Evolutionary conservation across 2,888 invertebrate species (phyloP), one percentile per base, ranked within the genome.

Genomic region (Hirtodrosophila histrioides): DNA sequence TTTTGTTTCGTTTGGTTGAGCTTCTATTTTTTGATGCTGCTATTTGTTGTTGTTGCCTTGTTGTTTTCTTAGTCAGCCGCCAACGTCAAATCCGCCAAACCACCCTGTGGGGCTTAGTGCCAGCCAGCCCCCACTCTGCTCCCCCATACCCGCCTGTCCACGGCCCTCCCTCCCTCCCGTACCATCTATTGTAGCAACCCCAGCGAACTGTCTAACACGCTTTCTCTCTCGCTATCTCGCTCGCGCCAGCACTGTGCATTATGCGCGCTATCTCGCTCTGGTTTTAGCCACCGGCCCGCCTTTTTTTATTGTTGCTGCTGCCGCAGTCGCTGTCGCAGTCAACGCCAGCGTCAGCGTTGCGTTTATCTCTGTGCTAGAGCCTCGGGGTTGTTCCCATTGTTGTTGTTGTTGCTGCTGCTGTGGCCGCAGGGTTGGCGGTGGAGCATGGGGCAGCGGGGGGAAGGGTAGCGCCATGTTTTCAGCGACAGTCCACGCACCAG

Each of bases 41-140:
- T 36, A 17, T 33, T 67, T 43, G 39, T 37, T 63, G 33, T 31
- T 71, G 48, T 36, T 69, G 69, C 50, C 71, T 83, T 86, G 85
- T 65, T 85, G 82, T 88, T 88, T 88, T 84, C 83, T 87, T 89
- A 75, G 75, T 72, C 76, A 79, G 78, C 75, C 84, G 78, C 82
- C 80, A 81, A 88, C 86, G 80, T 74, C 74, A 81, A 81, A 86
- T 74, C 80, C 88, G 78, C 70, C 78, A 83, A 88, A 72, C 71
- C 83, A 89, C 81, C 85, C 81, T 62, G 68, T 78, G 76, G 65
- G 61, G 63, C 84, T 69, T 67, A 68, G 69, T 45, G 66, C 46
- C 68, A 60, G 58, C 53, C 50, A 56, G 57, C 41, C 39, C 17
- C 24, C 54, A 17, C 17, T 17, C 17, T 17, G 17, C 17, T 17